phyloP scores from a whole-genome alignment of 35 echinoderm and acorn worm species.

The Ptychodera flava region DNA sequence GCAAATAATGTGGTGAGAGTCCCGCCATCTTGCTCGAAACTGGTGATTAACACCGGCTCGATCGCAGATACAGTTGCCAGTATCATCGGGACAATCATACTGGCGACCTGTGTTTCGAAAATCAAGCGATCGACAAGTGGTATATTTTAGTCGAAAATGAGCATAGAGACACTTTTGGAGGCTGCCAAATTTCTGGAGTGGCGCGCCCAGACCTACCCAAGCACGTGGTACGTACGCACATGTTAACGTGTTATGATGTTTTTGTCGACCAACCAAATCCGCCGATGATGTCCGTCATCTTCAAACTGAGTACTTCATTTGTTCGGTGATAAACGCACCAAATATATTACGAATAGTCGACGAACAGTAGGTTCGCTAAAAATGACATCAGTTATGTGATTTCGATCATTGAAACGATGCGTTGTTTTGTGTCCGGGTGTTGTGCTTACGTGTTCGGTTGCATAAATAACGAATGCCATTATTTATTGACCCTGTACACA shows the following conservation, averaged over 20 bases:
- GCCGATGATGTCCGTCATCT: no score
- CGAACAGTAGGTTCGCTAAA: no score
- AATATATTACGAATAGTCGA: not conserved
- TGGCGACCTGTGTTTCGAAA: not conserved
- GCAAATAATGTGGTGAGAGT: not conserved
- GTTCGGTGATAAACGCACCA: not conserved
- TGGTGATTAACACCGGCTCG: not conserved
- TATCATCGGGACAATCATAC: not conserved
- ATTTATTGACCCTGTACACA: not conserved
- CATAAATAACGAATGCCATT: not conserved
- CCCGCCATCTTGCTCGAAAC: not conserved
- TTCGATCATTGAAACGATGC: no score
- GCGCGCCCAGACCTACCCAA: constrained; percentile 16
- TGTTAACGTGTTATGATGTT: not conserved
- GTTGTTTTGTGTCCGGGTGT: not conserved
- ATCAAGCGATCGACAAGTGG: not conserved
- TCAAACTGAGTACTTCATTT: not conserved
- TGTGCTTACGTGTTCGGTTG: not conserved
- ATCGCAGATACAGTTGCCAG: not conserved
- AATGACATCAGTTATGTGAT: no score
- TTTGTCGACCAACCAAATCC: not conserved
- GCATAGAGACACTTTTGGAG: constrained; percentile 77
- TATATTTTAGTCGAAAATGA: constrained; percentile 25
- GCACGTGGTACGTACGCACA: constrained; percentile 18
- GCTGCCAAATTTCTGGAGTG: constrained; percentile 87